These are phyloP conservation scores for Ramphastos sulfuratus DNA, from an alignment of 2,113 vertebrate species.

Conservation along the genomic window DNA sequence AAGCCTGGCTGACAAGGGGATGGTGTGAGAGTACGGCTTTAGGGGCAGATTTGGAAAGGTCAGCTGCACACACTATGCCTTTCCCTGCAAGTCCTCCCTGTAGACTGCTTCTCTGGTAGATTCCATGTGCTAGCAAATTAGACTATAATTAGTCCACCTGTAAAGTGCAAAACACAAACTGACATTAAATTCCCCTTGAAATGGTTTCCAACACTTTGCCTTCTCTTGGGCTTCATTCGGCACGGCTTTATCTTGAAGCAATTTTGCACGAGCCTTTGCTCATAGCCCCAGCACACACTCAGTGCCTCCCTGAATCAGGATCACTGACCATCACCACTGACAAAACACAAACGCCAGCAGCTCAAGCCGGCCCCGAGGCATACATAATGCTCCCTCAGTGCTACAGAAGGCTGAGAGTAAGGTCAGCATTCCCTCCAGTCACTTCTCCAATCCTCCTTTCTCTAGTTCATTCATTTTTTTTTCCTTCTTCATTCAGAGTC, in stretches of 20 bases:
- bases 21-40: background rate
- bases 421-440: background rate
- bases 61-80: background rate
- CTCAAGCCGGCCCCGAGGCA: rapidly evolving
- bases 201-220: background rate
- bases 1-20: background rate
- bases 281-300: background rate
- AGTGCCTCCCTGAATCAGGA: background rate
- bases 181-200: background rate
- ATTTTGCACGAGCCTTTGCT: background rate
- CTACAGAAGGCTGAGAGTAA: background rate
- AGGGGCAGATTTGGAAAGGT: slow-evolving; percentile 5
- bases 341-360: background rate
- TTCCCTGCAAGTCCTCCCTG: background rate
- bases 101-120: background rate
- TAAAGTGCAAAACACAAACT: background rate
- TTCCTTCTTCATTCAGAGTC: background rate
- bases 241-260: background rate
- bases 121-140: background rate
- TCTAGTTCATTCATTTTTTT: background rate
- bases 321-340: background rate
- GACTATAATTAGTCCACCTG: slow-evolving; percentile 21
- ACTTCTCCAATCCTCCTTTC: background rate
- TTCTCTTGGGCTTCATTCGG: background rate
- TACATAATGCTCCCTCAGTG: rapidly evolving